Base-by-base conservation (phyloP, 2,888 invertebrate genomes). In the Biston stratarius region DNA sequence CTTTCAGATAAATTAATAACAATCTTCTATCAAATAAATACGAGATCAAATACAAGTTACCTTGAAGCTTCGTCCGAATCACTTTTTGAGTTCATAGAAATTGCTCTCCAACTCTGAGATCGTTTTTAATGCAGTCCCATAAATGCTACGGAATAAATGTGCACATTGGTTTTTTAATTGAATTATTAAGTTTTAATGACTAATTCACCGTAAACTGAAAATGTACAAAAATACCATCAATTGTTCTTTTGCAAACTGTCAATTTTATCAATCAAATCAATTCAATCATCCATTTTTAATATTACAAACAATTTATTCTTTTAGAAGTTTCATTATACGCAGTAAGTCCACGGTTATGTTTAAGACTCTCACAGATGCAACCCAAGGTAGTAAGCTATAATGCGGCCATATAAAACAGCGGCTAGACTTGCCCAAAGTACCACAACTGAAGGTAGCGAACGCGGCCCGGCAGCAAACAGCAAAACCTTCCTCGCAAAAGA, bases 1-100 rank as follows among this genome's bases (percentile, higher is more conserved):
- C 24, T 9, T 55, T 12, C 33, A 9, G 9, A 9, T 42, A 0
- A n/a, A 33, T 33, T 9, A n/a, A 10, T 33, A 55, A 55, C 42
- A 33, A 42, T 12, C n/a, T 55, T 56, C n/a, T 62, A 53, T 52
- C 57, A 55, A 64, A 65, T 53, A 58, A 49, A 55, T 64, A 70
- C 59, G 14, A 61, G 34, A 51, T 64, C 58, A 71, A 76, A 80
- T 74, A 24, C 24, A 77, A 82, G 80, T 91, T 92, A 94, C 94
- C 94, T 94, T 92, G 94, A 94, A 94, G 94, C 94, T 93, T 93
- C 94, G 93, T 91, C 94, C 89, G 90, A 87, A 88, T 93, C 91
- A 87, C 93, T 91, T 89, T 92, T 92, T 77, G 94, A 88, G 94
- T 92, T 94, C 94, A 94, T 94, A 94, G 94, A 94, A 94, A 91